Percentiles rank a stretch among this genome's conserved stretches.
Conservation (phyloP, 2,113 vertebrate species). For the Elgaria multicarinata region DNA sequence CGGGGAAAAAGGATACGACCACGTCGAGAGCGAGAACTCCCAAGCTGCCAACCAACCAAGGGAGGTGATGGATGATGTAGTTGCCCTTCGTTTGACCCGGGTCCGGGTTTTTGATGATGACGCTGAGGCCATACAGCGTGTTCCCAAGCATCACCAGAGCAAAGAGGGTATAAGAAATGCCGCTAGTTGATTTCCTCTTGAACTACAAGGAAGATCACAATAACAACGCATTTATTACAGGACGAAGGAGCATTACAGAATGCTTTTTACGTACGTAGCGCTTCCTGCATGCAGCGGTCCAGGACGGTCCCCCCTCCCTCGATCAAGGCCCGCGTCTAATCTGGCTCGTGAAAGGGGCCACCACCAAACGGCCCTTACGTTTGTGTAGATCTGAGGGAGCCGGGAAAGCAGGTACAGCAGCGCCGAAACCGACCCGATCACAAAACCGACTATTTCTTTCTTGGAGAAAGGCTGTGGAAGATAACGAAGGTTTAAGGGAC, state of each 20-base stretch:
- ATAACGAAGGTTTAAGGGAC: fast-evolving
- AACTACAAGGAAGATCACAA: constrained; percentile 69
- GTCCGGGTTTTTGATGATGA: constrained; percentile 92
- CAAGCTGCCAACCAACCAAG: constrained; percentile 96
- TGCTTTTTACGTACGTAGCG: neutral
- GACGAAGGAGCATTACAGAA: neutral
- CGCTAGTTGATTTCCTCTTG: constrained; percentile 88
- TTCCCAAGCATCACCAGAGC: constrained; percentile 94
- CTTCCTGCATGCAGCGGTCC: neutral
- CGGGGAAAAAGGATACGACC: constrained; percentile 82
- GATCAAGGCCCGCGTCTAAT: neutral
- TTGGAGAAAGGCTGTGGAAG: constrained; percentile 81
- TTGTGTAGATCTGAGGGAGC: constrained; percentile 91
- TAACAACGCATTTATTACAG: no score
- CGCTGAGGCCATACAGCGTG: constrained; percentile 85
- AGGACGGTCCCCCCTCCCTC: neutral
- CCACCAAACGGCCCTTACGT: constrained; percentile 78
- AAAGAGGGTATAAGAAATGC: constrained; percentile 91
- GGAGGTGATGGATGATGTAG: constrained; percentile 91
- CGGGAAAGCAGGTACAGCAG: constrained; percentile 91
- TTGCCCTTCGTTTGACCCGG: constrained; percentile 75
- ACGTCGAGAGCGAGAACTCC: constrained; percentile 89
- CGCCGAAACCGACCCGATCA: constrained; percentile 88
- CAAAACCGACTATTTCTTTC: constrained; percentile 87
- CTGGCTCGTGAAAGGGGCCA: neutral